Evolutionary conservation across 2,113 vertebrate species (phyloP).

Genomic region (Mesitornis unicolor): DNA sequence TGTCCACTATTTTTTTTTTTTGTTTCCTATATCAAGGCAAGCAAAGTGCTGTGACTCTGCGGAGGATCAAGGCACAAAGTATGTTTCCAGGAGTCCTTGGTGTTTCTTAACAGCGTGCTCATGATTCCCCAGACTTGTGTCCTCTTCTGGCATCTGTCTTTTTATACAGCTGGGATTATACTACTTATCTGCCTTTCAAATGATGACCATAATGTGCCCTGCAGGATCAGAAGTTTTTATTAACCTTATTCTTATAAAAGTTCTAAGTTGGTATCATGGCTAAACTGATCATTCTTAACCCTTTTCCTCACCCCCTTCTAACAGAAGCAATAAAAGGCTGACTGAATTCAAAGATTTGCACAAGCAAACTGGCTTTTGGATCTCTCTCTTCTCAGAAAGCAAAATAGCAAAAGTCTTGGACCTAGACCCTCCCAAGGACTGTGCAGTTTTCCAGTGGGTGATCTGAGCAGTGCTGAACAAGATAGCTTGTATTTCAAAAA

Average conservation of each 20-base stretch:
- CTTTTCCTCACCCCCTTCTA: neutral
- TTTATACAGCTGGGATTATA: neutral
- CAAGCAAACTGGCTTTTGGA: neutral
- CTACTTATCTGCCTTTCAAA: neutral
- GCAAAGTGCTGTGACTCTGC: fast-evolving
- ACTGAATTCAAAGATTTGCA: neutral
- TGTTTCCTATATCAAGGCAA: neutral
- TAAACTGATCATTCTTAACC: neutral
- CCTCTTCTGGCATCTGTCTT: neutral
- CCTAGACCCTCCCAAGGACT: neutral
- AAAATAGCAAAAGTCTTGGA: neutral
- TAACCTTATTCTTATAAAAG: neutral
- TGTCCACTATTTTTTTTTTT: neutral
- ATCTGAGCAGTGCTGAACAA: neutral
- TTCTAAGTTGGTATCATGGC: neutral
- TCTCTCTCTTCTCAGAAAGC: neutral
- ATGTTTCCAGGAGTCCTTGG: neutral
- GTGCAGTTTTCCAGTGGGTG: neutral
- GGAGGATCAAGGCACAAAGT: neutral
- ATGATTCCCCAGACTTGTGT: neutral
- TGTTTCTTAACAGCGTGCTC: neutral
- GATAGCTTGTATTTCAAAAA: neutral
- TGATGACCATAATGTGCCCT: neutral
- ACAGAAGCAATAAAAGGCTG: neutral
- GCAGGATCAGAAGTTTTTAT: neutral